Conservation (phyloP, 2,888 invertebrate species). For the Morpho achilles region DNA sequence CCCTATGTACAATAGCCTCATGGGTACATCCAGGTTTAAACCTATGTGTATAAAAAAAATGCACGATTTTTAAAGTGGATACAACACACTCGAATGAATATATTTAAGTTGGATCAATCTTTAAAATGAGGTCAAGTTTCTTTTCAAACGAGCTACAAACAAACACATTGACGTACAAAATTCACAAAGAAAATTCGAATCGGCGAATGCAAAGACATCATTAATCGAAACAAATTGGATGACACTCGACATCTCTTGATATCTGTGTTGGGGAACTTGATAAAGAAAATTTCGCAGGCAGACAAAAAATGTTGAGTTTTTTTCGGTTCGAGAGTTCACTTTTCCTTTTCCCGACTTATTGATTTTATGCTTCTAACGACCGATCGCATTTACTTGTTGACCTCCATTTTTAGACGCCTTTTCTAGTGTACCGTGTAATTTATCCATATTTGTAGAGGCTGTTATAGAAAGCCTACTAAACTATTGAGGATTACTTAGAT, state of each 20-base stretch:
- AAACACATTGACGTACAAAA: slow-evolving; percentile 8
- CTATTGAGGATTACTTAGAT: too few relatives aligned
- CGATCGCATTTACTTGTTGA: slow-evolving; percentile 10
- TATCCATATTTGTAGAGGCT: too few relatives aligned
- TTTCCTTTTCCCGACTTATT: slow-evolving; percentile 10
- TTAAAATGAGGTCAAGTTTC: neutral
- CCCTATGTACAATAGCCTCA: too few relatives aligned
- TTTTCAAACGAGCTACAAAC: slow-evolving; percentile 4
- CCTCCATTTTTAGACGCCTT: slow-evolving; percentile 3
- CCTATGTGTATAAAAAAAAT: too few relatives aligned
- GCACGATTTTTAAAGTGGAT: too few relatives aligned
- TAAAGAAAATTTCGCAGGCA: slow-evolving; percentile 5
- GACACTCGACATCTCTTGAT: slow-evolving; percentile 12
- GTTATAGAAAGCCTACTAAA: too few relatives aligned
- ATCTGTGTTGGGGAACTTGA: slow-evolving; percentile 13
- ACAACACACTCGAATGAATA: too few relatives aligned
- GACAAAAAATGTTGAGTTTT: neutral
- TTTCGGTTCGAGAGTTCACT: neutral
- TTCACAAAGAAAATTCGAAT: slow-evolving; percentile 8
- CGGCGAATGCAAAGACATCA: slow-evolving; percentile 9
- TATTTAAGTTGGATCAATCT: too few relatives aligned
- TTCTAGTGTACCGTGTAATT: neutral
- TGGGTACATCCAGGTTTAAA: too few relatives aligned
- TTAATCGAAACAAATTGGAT: slow-evolving; percentile 15
- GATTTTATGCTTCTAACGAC: slow-evolving; percentile 12